Conservation (phyloP, 2,797 vertebrate genomes). For the Tympanoctomys barrerae region DNA sequence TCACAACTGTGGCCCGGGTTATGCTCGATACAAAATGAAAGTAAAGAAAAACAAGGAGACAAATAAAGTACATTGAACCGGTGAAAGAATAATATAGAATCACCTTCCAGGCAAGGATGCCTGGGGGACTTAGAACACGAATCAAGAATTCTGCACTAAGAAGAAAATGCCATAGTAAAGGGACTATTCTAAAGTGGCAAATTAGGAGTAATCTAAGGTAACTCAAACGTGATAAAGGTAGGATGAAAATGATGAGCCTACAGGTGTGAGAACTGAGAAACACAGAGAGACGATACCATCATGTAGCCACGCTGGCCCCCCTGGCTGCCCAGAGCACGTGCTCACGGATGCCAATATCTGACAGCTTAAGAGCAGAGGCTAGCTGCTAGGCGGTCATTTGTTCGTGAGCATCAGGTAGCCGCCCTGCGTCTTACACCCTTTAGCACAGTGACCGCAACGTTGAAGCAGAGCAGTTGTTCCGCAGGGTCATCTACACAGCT, state of each 20-base stretch:
- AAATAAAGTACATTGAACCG: not conserved
- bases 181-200: not conserved
- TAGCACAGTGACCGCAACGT: not conserved
- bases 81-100: not conserved
- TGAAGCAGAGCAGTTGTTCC: not conserved
- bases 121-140: not conserved
- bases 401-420: not conserved
- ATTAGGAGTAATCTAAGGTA: not conserved
- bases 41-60: not conserved
- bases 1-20: not conserved
- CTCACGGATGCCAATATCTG: not conserved
- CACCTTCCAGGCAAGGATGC: not conserved
- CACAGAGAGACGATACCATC: not conserved
- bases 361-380: not conserved
- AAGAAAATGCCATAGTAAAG: not conserved
- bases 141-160: not conserved
- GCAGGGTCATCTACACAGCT: not conserved
- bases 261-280: not conserved
- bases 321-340: not conserved
- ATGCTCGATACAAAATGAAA: not conserved
- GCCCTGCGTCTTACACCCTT: not conserved
- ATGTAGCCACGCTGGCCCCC: not conserved
- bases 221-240: not conserved
- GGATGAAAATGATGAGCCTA: not conserved
- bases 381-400: not conserved